A percentile compares a stretch with the other conserved stretches of the same genome.
Conservation (phyloP, 2,113 vertebrate species). For the Archilochus colubris region DNA sequence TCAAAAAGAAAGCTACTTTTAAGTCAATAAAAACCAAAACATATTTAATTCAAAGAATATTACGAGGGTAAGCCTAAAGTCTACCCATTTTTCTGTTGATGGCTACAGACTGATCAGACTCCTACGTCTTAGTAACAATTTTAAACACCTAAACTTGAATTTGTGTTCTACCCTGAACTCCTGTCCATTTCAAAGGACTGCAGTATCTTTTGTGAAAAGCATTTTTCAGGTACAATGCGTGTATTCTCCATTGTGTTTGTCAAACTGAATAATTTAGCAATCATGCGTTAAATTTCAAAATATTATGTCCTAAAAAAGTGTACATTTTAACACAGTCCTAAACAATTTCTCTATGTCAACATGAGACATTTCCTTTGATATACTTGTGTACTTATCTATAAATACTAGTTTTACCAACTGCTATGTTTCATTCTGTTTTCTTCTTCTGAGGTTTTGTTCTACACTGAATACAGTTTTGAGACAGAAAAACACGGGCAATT, state of each 20-base stretch:
- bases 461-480: background rate
- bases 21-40: background rate
- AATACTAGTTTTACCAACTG: background rate
- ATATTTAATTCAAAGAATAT: background rate
- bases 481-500: background rate
- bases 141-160: background rate
- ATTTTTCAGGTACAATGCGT: background rate
- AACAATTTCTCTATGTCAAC: background rate
- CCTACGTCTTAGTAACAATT: background rate
- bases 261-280: background rate
- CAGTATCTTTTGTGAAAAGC: background rate
- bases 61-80: background rate
- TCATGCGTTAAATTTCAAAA: background rate
- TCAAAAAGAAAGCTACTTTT: background rate
- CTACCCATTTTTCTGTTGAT: background rate
- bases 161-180: background rate
- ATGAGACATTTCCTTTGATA: background rate
- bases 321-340: background rate
- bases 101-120: background rate
- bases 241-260: background rate
- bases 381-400: background rate
- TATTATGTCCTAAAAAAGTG: background rate
- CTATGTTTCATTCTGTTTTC: background rate
- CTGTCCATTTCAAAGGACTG: background rate
- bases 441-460: conserved; percentile 5